These are phyloP conservation scores for Terebella lapidaria DNA, from an alignment of 2,888 invertebrate species.

Conservation along the genomic window DNA sequence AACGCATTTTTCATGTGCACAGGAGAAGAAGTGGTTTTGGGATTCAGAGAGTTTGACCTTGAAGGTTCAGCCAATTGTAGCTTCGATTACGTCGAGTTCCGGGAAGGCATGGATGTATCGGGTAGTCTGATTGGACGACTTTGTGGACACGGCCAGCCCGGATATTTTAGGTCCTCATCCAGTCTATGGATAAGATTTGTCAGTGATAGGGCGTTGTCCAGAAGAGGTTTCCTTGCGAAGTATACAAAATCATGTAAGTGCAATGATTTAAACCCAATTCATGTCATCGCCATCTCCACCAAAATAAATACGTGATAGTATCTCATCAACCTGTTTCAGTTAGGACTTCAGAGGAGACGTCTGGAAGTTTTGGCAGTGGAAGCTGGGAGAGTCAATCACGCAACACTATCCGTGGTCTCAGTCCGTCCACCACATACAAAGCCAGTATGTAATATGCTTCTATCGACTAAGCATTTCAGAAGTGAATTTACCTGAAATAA, in stretches of 20 bases:
- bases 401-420: too few relatives aligned
- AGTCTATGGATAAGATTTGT: constrained; percentile 17
- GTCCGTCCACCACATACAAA: too few relatives aligned
- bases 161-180: constrained; percentile 7
- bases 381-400: too few relatives aligned
- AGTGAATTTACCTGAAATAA: too few relatives aligned
- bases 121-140: constrained; percentile 21
- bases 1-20: too few relatives aligned
- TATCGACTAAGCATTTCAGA: too few relatives aligned
- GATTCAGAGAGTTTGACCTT: constrained; percentile 18
- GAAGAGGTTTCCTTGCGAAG: constrained; percentile 14
- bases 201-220: constrained; percentile 15
- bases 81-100: constrained; percentile 20
- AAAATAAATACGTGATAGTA: too few relatives aligned
- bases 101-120: constrained; percentile 18
- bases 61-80: constrained; percentile 19
- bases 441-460: too few relatives aligned
- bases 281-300: too few relatives aligned
- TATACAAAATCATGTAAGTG: constrained; percentile 12
- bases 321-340: too few relatives aligned
- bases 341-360: too few relatives aligned
- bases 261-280: neutral
- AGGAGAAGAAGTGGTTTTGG: constrained; percentile 20
- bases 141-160: constrained; percentile 19
- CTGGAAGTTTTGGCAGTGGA: too few relatives aligned